Evolutionary conservation across 2,888 invertebrate species (phyloP).

Genomic region (Apeira syringaria): DNA sequence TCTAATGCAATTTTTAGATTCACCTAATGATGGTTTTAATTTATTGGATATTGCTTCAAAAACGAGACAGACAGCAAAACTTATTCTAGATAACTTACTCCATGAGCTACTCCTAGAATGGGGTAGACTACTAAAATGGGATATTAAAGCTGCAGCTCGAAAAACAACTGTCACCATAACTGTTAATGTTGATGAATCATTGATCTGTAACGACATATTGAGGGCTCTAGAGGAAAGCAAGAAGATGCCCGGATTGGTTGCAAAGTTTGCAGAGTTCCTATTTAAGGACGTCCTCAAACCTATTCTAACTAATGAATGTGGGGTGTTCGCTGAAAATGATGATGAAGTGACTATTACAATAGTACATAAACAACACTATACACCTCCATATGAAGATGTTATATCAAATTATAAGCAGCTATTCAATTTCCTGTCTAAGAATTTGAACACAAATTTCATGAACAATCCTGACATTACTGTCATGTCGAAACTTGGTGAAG

Average conservation of each 20-base stretch:
- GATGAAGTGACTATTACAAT: slow-evolving; percentile 59
- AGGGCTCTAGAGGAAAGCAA: slow-evolving; percentile 65
- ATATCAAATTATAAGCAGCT: slow-evolving; percentile 82
- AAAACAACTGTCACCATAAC: slow-evolving; percentile 58
- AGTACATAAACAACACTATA: slow-evolving; percentile 61
- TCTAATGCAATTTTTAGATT: slow-evolving; percentile 67
- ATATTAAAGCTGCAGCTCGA: slow-evolving; percentile 41
- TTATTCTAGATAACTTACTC: slow-evolving; percentile 70
- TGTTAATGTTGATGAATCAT: slow-evolving; percentile 57
- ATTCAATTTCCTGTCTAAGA: slow-evolving; percentile 82
- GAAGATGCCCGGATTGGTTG: slow-evolving; percentile 73
- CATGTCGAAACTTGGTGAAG: slow-evolving; percentile 81
- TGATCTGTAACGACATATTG: slow-evolving; percentile 53
- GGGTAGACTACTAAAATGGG: slow-evolving; percentile 72
- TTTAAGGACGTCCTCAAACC: slow-evolving; percentile 82
- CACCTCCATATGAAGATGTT: slow-evolving; percentile 78
- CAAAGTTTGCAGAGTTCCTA: slow-evolving; percentile 83
- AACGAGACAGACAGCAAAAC: slow-evolving; percentile 68
- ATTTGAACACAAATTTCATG: slow-evolving; percentile 69
- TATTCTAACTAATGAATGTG: slow-evolving; percentile 77
- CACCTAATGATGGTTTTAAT: slow-evolving; percentile 74
- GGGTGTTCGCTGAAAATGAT: slow-evolving; percentile 65
- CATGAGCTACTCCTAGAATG: slow-evolving; percentile 75
- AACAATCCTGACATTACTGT: slow-evolving; percentile 54
- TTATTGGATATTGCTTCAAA: slow-evolving; percentile 77